Percentiles rank a stretch among this genome's conserved stretches.
Conservation (phyloP, 2,113 vertebrate species). For the Seriola dumerili region DNA sequence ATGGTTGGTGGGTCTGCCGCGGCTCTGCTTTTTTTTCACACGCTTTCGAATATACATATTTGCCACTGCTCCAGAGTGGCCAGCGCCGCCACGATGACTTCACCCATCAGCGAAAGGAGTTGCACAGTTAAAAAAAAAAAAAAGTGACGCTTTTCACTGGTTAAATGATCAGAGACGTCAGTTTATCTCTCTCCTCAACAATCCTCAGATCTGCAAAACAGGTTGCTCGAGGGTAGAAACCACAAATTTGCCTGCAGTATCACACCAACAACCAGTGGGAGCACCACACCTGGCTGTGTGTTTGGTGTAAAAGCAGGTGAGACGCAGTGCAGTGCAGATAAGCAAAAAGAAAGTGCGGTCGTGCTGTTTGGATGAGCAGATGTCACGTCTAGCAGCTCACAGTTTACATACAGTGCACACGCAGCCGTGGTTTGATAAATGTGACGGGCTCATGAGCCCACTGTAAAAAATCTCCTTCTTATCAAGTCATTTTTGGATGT, state of each 20-base stretch:
- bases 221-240: slow-evolving; percentile 31
- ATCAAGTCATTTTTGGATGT: background rate
- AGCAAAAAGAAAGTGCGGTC: slow-evolving; percentile 34
- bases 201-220: slow-evolving; percentile 12
- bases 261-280: background rate
- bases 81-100: slow-evolving; percentile 47
- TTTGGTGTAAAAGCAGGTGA: background rate
- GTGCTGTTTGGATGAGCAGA: slow-evolving; percentile 43
- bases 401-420: slow-evolving; percentile 13
- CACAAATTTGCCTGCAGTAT: slow-evolving; percentile 7
- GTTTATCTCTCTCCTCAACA: background rate
- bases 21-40: slow-evolving; percentile 76
- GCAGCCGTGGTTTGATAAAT: background rate
- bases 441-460: background rate
- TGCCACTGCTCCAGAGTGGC: slow-evolving; percentile 66
- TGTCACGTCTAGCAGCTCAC: slow-evolving; percentile 27
- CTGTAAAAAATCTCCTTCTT: background rate
- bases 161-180: background rate
- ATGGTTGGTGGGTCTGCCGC: slow-evolving; percentile 71
- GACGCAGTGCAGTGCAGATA: slow-evolving; percentile 32
- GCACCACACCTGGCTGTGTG: slow-evolving; percentile 54
- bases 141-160: slow-evolving; percentile 1
- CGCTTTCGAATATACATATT: slow-evolving; percentile 75
- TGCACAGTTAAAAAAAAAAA: slow-evolving; percentile 11
- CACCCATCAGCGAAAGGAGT: slow-evolving; percentile 40